A percentile compares a stretch with the other conserved stretches of the same genome.
phyloP scores from a whole-genome alignment of 2,888 invertebrate species.

The Coelopa pilipes region DNA sequence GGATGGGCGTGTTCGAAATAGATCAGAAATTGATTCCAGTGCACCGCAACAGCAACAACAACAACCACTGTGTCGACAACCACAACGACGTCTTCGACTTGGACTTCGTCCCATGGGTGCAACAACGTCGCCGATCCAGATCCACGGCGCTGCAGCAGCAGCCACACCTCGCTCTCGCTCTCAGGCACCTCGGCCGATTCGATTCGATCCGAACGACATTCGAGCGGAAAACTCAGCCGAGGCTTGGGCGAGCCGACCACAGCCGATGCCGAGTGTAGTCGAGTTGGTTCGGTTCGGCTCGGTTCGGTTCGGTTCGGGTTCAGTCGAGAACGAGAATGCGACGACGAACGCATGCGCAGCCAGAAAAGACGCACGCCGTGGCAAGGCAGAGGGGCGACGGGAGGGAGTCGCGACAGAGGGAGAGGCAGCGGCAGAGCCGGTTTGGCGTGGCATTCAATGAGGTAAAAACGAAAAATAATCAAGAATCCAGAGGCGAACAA shows the following conservation, averaged over 20 bases:
- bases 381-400: too few species aligned
- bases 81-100: background rate
- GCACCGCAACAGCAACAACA: conserved; percentile 5
- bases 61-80: background rate
- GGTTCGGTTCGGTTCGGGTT: too few species aligned
- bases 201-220: conserved; percentile 27
- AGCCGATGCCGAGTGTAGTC: background rate
- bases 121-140: conserved; percentile 17
- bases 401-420: too few species aligned
- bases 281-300: background rate
- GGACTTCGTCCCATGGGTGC: conserved; percentile 11
- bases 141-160: conserved; percentile 11
- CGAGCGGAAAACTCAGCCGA: background rate
- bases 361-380: too few species aligned
- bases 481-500: conserved; percentile 17
- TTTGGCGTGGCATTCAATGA: conserved; percentile 50
- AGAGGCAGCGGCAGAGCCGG: conserved; percentile 42
- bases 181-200: background rate
- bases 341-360: too few species aligned
- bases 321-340: too few species aligned
- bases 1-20: too few species aligned
- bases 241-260: background rate
- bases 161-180: conserved; percentile 28
- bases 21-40: background rate
- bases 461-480: conserved; percentile 16